Percentiles rank a stretch among this genome's conserved stretches.
Conservation (phyloP, 2,797 vertebrate species). For the Poeciliopsis turneri region DNA sequence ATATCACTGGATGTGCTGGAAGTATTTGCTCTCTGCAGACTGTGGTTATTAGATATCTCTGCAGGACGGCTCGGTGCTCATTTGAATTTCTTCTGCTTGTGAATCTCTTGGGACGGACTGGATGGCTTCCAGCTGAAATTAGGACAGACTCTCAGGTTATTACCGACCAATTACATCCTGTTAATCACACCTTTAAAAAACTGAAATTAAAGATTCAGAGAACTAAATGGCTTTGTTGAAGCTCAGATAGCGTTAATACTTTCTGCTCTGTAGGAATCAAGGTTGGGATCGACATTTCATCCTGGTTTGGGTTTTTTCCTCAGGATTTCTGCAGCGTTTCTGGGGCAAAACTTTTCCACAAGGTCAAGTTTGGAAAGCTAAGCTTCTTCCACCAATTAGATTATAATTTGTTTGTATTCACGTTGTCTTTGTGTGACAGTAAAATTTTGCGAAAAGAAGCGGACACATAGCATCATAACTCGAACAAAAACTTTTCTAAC, state of each 20-base stretch:
- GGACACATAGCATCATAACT: no score
- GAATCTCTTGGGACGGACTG: constrained; percentile 12
- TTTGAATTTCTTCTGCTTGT: constrained; percentile 3
- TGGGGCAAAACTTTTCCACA: background rate
- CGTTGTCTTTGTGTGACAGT: background rate
- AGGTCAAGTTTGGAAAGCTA: background rate
- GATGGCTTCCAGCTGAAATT: constrained; percentile 16
- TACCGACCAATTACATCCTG: constrained; percentile 5
- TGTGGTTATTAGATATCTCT: background rate
- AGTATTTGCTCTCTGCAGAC: background rate
- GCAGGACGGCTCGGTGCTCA: background rate
- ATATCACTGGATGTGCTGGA: background rate
- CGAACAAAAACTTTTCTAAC: background rate
- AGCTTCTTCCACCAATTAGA: background rate
- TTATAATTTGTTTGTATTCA: background rate
- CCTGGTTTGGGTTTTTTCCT: no score
- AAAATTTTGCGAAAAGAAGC: background rate
- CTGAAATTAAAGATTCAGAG: background rate
- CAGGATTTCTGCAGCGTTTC: background rate
- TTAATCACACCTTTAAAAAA: background rate
- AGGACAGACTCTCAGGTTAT: constrained; percentile 8
- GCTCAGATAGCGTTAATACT: background rate
- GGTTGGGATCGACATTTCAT: no score
- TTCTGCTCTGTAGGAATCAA: background rate
- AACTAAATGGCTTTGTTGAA: background rate